Base-by-base conservation (phyloP, 2,113 vertebrate genomes). In the Bombycilla garrulus region DNA sequence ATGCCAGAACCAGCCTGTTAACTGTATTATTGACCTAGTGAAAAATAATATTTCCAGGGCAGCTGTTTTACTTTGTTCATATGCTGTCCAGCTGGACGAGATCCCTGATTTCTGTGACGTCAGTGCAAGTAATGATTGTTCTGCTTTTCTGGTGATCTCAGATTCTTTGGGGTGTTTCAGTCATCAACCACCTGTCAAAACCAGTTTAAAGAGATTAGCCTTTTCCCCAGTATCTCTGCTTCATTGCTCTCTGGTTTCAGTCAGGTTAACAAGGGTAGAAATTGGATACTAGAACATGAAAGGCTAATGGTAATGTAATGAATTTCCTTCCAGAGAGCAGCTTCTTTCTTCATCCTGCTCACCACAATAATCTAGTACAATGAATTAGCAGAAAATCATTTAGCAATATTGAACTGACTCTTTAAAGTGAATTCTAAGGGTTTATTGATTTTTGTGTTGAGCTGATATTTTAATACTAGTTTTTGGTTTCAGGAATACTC, bases 371-470 rank as follows among this genome's bases (percentile, higher is more conserved):
- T 66, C 58, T 45, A 10, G 33, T 57, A 31, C 78, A 62, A 77
- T 19, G 72, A 71, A 70, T 42, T 57, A 38, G 42, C 25, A 42
- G 42, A 62, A 82, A 86, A 92, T 90, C 83, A 73, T 85, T 72
- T 69, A 78, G n/a, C n/a, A n/a, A 31, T 66, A 86, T 86, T 45
- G 45, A 94, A 86, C 50, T 58, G 64, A 61, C 51, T 90, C 64
- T 44, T 50, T 86, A 31, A 79, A 89, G 71, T 91, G 79, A 61
- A 60, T 67, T 90, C 44, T 35, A 29, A 64, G 56, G 42, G 69
- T 89, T 81, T 81, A 95, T 92, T 71, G 90, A 88, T 90, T 96
- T 95, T 93, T 90, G 17, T 77, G 31, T 86, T 85, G 83, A 60
- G 12, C 31, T 76, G 80, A 65, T 95, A 77, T 86, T 90, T 92